Evolutionary conservation across 2,888 invertebrate species (phyloP), one percentile per base, ranked within the genome.

Genomic region (Melinaea menophilus): DNA sequence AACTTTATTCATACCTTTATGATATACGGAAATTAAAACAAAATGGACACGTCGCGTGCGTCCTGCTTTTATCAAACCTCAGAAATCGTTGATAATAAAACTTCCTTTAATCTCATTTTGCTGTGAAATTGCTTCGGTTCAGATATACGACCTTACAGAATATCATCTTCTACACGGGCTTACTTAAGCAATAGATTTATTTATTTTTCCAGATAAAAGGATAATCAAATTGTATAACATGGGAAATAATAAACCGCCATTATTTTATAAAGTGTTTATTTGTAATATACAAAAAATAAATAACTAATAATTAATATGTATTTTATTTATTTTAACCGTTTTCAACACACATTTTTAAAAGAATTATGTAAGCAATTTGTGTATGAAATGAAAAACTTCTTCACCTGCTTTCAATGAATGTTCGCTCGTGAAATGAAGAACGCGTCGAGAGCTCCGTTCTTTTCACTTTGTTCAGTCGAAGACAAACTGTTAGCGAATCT

Each of bases 401-500:
- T 61, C 54, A 61, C 56, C 55, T 61, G 22, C 22, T 41, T 9
- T 31, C n/a, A n/a, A 57, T 65, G 59, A 54, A 61, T 62, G 59
- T 59, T 47, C 35, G 61, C 41, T 9, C 58, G 55, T 62, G 57
- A 64, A 64, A 58, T 56, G 60, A 61, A 65, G 64, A 67, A 63
- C 63, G 65, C 56, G 61, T 62, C 55, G 35, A 62, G 58, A 67
- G 63, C 46, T 63, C 62, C 61, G 61, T 65, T 55, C 67, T 60
- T 61, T 65, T 65, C 58, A 47, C 58, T 65, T 64, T 59, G 54
- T 59, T 59, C 56, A 59, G 55, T 61, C 45, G 65, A 65, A 65
- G 65, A 67, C 65, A 65, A 61, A 61, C 63, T 61, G 62, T 58
- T 54, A 63, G 61, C 59, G 59, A 63, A 59, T 56, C 65, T 59